phyloP scores from a whole-genome alignment of 2,113 vertebrate species.

The Barbus barbus region DNA sequence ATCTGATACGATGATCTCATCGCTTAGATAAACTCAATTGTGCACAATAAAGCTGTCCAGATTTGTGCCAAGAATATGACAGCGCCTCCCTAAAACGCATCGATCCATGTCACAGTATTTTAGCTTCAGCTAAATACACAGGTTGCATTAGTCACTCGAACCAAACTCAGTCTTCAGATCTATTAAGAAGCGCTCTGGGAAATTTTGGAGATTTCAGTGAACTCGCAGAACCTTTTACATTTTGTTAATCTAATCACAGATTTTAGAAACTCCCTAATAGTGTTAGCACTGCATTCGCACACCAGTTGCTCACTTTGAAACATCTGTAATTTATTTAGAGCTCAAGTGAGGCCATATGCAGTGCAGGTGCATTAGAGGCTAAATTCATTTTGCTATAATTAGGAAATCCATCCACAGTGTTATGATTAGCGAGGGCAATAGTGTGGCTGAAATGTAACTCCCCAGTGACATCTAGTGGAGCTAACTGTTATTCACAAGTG shows the following conservation, averaged over 20 bases:
- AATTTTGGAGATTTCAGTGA: slow-evolving; percentile 38
- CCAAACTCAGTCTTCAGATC: background rate
- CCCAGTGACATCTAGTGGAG: slow-evolving; percentile 17
- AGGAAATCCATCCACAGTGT: background rate
- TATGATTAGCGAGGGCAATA: background rate
- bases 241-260: slow-evolving; percentile 18
- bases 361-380: background rate
- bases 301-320: background rate
- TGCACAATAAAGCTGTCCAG: background rate
- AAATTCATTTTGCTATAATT: slow-evolving; percentile 2
- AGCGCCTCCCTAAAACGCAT: background rate
- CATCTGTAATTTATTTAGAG: slow-evolving; percentile 10
- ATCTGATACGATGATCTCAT: slow-evolving; percentile 31
- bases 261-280: slow-evolving; percentile 25
- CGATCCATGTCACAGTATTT: background rate
- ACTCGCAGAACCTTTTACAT: slow-evolving; percentile 42
- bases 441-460: background rate
- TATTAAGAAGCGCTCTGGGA: slow-evolving; percentile 42
- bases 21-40: background rate
- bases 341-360: slow-evolving; percentile 6
- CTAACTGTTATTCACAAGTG: background rate
- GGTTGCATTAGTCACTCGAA: background rate
- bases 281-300: background rate
- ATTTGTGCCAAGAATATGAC: slow-evolving; percentile 7
- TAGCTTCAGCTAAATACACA: background rate